Evolutionary conservation across 2,113 vertebrate species (phyloP).

Genomic region (Nettapus auritus): DNA sequence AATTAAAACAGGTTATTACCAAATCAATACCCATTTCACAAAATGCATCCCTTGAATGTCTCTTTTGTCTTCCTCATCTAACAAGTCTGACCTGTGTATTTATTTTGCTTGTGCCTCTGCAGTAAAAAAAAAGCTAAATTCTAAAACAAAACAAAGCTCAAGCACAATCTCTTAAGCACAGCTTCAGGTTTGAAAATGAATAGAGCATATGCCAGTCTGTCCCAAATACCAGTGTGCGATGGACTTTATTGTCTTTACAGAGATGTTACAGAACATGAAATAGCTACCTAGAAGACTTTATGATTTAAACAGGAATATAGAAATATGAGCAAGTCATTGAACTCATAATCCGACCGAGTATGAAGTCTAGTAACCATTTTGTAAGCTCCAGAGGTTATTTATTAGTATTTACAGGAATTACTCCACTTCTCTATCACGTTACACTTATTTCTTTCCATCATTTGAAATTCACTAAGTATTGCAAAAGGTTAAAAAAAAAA

Average conservation of each 20-base stretch:
- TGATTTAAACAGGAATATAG: neutral
- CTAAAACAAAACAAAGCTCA: neutral
- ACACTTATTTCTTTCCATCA: neutral
- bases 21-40: conserved; percentile 52
- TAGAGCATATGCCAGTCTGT: neutral
- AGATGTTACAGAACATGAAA: neutral
- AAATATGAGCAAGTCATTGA: neutral
- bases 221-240: neutral
- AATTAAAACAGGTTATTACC: conserved; percentile 49
- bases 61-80: conserved; percentile 22
- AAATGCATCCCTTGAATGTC: neutral
- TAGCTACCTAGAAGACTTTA: neutral
- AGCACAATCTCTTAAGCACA: conserved; percentile 6
- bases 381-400: neutral
- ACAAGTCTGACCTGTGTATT: neutral
- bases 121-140: neutral
- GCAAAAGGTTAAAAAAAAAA: neutral
- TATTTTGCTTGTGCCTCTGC: neutral
- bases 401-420: neutral
- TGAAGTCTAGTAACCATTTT: neutral
- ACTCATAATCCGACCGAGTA: neutral
- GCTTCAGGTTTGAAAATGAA: neutral
- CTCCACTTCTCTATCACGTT: neutral
- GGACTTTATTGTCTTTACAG: neutral
- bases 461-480: neutral